Conservation (phyloP, 2,888 invertebrate species). For the Tortricodes alternella region DNA sequence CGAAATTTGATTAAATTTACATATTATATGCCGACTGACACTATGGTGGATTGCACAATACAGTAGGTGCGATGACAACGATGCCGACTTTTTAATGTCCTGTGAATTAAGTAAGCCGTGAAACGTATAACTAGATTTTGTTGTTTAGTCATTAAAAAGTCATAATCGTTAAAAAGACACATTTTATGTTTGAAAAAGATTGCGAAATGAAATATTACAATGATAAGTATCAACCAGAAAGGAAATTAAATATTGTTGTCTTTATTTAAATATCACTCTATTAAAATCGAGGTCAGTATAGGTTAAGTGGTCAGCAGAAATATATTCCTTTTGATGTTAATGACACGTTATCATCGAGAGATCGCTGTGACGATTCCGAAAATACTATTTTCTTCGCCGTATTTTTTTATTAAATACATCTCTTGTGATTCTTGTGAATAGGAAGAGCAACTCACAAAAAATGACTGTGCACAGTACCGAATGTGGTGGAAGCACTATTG, state of each 20-base stretch:
- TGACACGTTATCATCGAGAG: slow-evolving; percentile 19
- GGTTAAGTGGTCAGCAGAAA: slow-evolving; percentile 22
- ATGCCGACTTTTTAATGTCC: neutral
- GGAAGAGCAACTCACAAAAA: no score
- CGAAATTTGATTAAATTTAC: slow-evolving; percentile 24
- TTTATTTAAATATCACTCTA: neutral
- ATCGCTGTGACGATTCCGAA: slow-evolving; percentile 20
- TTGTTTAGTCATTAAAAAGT: no score
- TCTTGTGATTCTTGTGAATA: slow-evolving; percentile 19
- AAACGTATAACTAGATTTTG: no score
- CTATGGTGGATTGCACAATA: slow-evolving; percentile 6
- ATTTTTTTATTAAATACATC: slow-evolving; percentile 19
- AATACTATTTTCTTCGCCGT: slow-evolving; percentile 17
- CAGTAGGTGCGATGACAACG: neutral
- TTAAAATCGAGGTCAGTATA: neutral
- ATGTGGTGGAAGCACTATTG: no score
- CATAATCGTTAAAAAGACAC: no score
- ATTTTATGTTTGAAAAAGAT: neutral
- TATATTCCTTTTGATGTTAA: slow-evolving; percentile 13
- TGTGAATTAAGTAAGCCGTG: no score
- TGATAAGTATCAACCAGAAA: neutral
- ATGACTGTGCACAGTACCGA: no score
- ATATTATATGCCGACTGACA: slow-evolving; percentile 13
- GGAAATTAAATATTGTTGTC: neutral
- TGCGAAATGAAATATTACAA: no score